These are phyloP conservation scores for Drosophila mimica DNA, from an alignment of 2,888 invertebrate species.

Conservation along the genomic window DNA sequence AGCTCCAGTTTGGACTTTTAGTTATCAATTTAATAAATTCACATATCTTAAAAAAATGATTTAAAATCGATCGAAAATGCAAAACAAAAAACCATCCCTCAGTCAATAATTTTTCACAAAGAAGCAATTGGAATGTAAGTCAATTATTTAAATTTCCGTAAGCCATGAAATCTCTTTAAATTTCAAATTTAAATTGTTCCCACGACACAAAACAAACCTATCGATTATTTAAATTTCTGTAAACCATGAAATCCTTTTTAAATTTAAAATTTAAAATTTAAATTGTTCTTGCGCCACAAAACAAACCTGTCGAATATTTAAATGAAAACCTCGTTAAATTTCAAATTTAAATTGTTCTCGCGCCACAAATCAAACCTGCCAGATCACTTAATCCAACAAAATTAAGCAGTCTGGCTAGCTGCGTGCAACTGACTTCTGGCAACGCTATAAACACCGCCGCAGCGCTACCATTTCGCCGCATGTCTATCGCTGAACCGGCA, in stretches of 20 bases:
- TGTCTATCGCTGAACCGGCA: background rate
- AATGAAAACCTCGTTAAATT: background rate
- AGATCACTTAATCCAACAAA: background rate
- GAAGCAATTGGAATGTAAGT: background rate
- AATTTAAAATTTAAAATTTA: constrained; percentile 12
- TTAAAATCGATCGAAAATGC: background rate
- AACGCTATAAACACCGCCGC: constrained; percentile 3
- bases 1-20: background rate
- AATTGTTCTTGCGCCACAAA: too few relatives aligned
- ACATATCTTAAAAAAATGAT: background rate
- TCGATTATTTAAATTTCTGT: too few relatives aligned
- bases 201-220: too few relatives aligned
- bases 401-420: constrained; percentile 16
- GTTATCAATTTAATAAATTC: background rate
- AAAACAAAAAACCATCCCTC: background rate
- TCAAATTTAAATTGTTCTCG: background rate
- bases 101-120: background rate
- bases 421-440: background rate
- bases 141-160: background rate
- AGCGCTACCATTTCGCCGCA: constrained; percentile 7
- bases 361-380: constrained; percentile 8
- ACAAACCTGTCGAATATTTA: too few relatives aligned
- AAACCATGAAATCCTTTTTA: too few relatives aligned
- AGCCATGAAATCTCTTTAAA: too few relatives aligned
- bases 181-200: too few relatives aligned